Conservation (phyloP, 2,113 vertebrate species). For the Myiagra hebetior region DNA sequence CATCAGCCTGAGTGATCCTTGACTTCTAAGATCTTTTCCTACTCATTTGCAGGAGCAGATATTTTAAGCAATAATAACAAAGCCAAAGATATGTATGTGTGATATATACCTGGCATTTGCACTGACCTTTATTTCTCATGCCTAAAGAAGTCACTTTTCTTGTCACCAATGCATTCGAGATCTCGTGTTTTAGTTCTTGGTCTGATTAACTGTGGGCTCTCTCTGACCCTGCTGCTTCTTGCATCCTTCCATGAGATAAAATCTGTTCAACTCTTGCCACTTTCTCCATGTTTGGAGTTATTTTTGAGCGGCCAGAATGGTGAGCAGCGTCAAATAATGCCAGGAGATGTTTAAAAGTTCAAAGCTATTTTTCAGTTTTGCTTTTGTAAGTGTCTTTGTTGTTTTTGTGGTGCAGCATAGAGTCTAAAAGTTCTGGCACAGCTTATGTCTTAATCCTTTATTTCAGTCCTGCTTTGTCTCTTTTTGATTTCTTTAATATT, state of each 20-base stretch:
- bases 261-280: not conserved
- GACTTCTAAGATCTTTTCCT: not conserved
- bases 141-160: not conserved
- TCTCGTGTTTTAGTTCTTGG: not conserved
- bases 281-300: not conserved
- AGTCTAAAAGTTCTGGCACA: not conserved
- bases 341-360: slow-evolving; percentile 3
- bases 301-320: not conserved
- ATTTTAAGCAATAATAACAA: not conserved
- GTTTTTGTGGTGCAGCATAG: not conserved
- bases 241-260: not conserved
- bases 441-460: slow-evolving; percentile 20
- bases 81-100: not conserved
- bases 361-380: not conserved
- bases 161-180: not conserved
- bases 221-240: not conserved
- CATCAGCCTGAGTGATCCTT: not conserved
- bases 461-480: not conserved
- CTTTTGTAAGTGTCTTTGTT: not conserved
- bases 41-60: not conserved
- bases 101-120: slow-evolving; percentile 2
- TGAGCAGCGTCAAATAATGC: not conserved
- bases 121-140: slow-evolving; percentile 17
- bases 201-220: not conserved
- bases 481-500: slow-evolving; percentile 15